Evolutionary conservation across 2,797 vertebrate genomes (phyloP).

Genomic region (Hirundo rustica): DNA sequence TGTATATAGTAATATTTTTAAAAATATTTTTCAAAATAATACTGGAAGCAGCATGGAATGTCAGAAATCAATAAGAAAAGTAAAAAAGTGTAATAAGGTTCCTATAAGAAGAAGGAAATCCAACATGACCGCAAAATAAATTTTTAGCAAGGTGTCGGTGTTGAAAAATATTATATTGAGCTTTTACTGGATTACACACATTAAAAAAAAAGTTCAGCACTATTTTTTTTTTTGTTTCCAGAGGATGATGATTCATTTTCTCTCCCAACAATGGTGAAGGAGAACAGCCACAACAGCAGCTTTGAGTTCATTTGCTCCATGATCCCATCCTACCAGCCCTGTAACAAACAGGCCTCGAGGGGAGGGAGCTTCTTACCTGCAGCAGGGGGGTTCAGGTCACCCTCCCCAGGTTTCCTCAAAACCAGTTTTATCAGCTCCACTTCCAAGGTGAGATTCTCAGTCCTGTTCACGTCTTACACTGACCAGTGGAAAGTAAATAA

Average conservation of each 20-base stretch:
- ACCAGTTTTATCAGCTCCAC: slow-evolving; percentile 90
- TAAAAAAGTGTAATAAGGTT: not conserved
- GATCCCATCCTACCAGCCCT: slow-evolving; percentile 95
- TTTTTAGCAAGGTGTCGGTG: not conserved
- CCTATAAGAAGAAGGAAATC: not conserved
- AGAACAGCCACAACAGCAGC: slow-evolving; percentile 96
- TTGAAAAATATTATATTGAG: not conserved
- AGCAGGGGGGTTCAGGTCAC: slow-evolving; percentile 83
- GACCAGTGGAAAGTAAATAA: not conserved
- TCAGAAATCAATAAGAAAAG: not conserved
- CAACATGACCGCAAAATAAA: not conserved
- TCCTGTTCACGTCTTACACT: accelerated
- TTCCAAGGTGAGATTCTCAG: slow-evolving; percentile 84
- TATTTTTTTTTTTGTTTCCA: slow-evolving; percentile 39
- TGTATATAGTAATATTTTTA: not conserved
- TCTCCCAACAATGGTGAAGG: slow-evolving; percentile 82
- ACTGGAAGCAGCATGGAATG: not conserved
- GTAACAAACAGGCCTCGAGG: slow-evolving; percentile 80
- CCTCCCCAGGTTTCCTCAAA: slow-evolving; percentile 92
- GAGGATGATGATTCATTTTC: slow-evolving; percentile 91
- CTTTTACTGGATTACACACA: not conserved
- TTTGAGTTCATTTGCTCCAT: slow-evolving; percentile 94
- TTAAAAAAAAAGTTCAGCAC: not conserved
- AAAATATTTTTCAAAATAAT: not conserved
- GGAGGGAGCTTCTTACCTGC: slow-evolving; percentile 68